phyloP scores from a whole-genome alignment of 1,140 invertebrate genomes.

The Branchinecta lindahli region DNA sequence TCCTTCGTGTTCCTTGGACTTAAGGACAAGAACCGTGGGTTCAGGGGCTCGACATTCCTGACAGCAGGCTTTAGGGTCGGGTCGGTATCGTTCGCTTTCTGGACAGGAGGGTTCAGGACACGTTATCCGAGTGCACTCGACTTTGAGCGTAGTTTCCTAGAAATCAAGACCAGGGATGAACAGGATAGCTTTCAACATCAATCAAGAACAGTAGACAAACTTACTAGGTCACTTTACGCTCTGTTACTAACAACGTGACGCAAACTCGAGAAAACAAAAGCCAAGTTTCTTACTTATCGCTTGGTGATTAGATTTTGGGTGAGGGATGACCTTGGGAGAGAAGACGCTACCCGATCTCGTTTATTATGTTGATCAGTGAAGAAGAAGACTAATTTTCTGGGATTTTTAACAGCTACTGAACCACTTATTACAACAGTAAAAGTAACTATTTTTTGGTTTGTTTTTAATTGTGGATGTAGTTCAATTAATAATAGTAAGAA shows the following conservation, averaged over 20 bases:
- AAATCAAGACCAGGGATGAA: constrained; percentile 19
- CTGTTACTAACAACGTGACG: not conserved
- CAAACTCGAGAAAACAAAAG: too few species aligned
- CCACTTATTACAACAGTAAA: too few species aligned
- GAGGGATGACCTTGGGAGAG: too few species aligned
- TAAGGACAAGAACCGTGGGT: constrained; percentile 27
- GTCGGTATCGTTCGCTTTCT: constrained; percentile 48
- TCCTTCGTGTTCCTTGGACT: not conserved
- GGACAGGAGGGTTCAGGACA: constrained; percentile 56
- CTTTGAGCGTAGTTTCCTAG: constrained; percentile 44
- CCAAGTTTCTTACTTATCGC: too few species aligned
- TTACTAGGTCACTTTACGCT: not conserved
- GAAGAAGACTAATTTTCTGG: too few species aligned
- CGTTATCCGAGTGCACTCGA: constrained; percentile 52
- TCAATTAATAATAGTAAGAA: too few species aligned
- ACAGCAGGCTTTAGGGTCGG: constrained; percentile 58
- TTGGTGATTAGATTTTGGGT: too few species aligned
- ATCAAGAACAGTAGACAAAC: constrained; percentile 10
- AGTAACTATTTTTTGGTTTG: too few species aligned
- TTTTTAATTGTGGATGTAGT: too few species aligned
- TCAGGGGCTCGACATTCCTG: constrained; percentile 43
- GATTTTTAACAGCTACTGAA: too few species aligned
- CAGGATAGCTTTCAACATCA: constrained; percentile 3
- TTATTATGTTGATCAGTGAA: too few species aligned
- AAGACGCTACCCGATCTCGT: too few species aligned